These are phyloP conservation scores for Homarus americanus DNA, from an alignment of 1,140 invertebrate species.

Conservation along the genomic window DNA sequence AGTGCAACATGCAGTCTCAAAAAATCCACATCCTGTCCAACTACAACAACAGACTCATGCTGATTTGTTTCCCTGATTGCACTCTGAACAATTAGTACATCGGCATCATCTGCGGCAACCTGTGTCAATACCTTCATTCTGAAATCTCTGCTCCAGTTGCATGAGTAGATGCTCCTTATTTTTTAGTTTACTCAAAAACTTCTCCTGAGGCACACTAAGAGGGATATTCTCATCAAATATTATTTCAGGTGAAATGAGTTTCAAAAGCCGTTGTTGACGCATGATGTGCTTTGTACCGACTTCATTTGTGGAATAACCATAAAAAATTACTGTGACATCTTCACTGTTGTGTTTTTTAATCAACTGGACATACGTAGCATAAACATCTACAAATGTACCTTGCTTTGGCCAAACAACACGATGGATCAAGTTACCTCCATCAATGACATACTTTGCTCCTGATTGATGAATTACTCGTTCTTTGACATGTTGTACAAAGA, in stretches of 20 bases:
- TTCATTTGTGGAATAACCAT: conserved; percentile 31
- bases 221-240: conserved; percentile 26
- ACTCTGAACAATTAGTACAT: conserved; percentile 20
- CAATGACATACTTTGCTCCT: conserved; percentile 15
- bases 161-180: conserved; percentile 42
- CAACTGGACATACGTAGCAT: background rate
- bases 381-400: conserved; percentile 21
- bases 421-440: conserved; percentile 44
- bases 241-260: conserved; percentile 41
- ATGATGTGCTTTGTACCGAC: background rate
- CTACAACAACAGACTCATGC: too few relatives aligned
- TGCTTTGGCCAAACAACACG: conserved; percentile 36
- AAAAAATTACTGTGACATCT: conserved; percentile 20
- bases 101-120: background rate
- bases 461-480: conserved; percentile 34
- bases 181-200: conserved; percentile 30
- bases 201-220: conserved; percentile 15
- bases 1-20: conserved; percentile 30
- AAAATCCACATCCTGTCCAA: conserved; percentile 37
- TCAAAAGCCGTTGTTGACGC: too few relatives aligned
- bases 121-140: conserved; percentile 30
- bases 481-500: conserved; percentile 39
- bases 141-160: conserved; percentile 5
- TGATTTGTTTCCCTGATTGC: too few relatives aligned
- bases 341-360: background rate